phyloP scores from a whole-genome alignment of 2,113 vertebrate species.

The Sinocyclocheilus anophthalmus region DNA sequence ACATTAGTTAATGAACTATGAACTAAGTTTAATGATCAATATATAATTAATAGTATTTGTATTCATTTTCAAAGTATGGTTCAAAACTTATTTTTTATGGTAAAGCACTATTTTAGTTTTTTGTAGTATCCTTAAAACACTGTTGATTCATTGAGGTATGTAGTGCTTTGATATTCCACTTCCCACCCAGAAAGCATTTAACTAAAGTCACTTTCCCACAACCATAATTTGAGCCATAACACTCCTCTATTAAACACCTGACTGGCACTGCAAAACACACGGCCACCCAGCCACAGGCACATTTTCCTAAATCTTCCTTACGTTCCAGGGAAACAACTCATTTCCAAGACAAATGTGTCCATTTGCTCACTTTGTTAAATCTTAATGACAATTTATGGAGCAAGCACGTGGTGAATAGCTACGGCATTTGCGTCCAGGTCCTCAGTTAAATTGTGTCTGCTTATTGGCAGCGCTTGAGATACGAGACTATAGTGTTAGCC shows the following conservation, averaged over 20 bases:
- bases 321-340: neutral
- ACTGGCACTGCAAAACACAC: neutral
- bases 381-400: constrained; percentile 40
- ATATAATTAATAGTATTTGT: no score
- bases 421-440: neutral
- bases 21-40: no score
- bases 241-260: constrained; percentile 25
- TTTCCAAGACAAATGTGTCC: constrained; percentile 8
- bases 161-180: neutral
- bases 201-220: neutral
- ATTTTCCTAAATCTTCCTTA: constrained; percentile 23
- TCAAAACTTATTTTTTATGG: no score
- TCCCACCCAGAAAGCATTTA: neutral
- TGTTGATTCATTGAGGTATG: no score
- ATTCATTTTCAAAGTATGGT: no score
- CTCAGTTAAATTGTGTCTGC: constrained; percentile 26
- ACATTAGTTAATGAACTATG: no score
- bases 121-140: no score
- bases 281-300: constrained; percentile 1
- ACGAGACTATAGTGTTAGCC: neutral
- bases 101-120: no score
- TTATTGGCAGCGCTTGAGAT: constrained; percentile 20
- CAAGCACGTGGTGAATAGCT: constrained; percentile 26
- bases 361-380: constrained; percentile 51
- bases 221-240: constrained; percentile 27